Evolutionary conservation across 2,888 invertebrate genomes (phyloP), one percentile per base, ranked within the genome.

Genomic region (Hirtodrosophila alboralis): DNA sequence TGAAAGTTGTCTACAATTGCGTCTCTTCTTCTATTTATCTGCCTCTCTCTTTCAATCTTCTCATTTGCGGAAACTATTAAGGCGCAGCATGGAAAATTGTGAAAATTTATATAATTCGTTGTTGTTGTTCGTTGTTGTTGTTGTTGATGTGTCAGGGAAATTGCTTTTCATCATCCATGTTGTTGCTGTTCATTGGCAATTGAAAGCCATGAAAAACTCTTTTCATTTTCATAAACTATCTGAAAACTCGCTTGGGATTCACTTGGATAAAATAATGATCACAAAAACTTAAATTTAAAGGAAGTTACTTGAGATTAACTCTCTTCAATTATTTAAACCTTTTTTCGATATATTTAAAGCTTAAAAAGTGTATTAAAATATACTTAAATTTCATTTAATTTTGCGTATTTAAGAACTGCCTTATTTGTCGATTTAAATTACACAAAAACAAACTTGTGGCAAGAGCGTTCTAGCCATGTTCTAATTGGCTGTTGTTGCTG

Each of bases 161-260:
- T 77, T 75, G 76, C 52, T 74, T 76, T 67, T 57, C 66, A 62
- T 58, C 49, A 62, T 76, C 84, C 58, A 58, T 76, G 52, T 21
- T 48, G 53, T 28, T 41, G 84, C n/a, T n/a, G n/a, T n/a, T n/a
- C n/a, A n/a, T n/a, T n/a, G n/a, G n/a, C 62, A 75, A 75, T 79
- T 76, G 81, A 67, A 64, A 44, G 75, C 49, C 75, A 58, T 57
- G 52, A 38, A 65, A 56, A 69, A 65, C 34, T 37, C 43, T 75
- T 86, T 78, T 73, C 84, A 73, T 86, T 86, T 78, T 76, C 81
- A 80, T 72, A 76, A 77, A 71, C 54, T 47, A 58, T 49, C 52
- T 47, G 27, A 52, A 56, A 59, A 40, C 58, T 48, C 38, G 23
- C 30, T 26, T 9, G 18, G 27, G 43, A 54, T 43, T 51, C 28